Conservation (phyloP, 2,797 vertebrate genomes). For the Staurois parvus region DNA sequence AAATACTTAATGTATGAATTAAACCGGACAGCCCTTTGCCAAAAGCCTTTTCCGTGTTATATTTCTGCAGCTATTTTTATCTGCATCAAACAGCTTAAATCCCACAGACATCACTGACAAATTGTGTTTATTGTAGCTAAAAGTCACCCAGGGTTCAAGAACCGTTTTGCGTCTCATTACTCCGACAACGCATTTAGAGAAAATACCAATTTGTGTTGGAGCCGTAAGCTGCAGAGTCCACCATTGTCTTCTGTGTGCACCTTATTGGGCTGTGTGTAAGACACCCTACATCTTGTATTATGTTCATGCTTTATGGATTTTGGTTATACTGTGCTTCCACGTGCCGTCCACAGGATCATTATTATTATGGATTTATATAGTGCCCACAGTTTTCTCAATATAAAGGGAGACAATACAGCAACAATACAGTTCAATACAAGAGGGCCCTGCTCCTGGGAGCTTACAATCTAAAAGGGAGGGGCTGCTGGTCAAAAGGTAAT, state of each 20-base stretch:
- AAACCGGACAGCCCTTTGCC: constrained; percentile 76
- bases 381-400: too few species aligned
- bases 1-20: constrained; percentile 80
- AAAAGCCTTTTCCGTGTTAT: constrained; percentile 72
- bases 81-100: constrained; percentile 74
- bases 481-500: too few species aligned
- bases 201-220: constrained; percentile 44
- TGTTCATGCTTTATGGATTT: neutral
- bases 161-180: constrained; percentile 58
- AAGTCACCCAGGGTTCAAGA: constrained; percentile 56
- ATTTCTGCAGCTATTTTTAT: constrained; percentile 76
- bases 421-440: too few species aligned
- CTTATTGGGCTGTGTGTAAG: constrained; percentile 3
- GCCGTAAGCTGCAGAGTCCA: neutral
- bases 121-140: constrained; percentile 69
- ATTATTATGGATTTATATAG: too few species aligned
- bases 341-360: too few species aligned
- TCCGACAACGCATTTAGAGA: constrained; percentile 50
- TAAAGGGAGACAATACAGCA: too few species aligned
- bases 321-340: too few species aligned
- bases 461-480: too few species aligned
- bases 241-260: neutral
- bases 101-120: constrained; percentile 75
- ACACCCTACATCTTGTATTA: too few species aligned
- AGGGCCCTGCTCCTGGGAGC: too few species aligned